Conservation (phyloP, 1,140 invertebrate genomes). For the Tribolium castaneum region DNA sequence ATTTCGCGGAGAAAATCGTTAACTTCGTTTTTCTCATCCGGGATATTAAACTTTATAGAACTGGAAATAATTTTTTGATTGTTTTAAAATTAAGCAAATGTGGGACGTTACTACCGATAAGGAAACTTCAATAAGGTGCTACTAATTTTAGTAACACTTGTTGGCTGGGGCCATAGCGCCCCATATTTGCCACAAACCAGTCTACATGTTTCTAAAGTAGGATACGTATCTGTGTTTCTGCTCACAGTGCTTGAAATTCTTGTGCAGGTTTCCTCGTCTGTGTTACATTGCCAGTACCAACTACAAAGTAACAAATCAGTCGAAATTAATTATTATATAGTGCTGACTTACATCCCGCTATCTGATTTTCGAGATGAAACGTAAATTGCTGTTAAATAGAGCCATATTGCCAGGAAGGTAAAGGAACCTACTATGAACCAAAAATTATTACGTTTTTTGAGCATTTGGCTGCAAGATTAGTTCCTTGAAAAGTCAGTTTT, state of each 20-base stretch:
- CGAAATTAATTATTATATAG: too few relatives aligned
- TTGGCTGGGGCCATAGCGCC: conserved; percentile 78
- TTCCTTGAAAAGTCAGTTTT: too few relatives aligned
- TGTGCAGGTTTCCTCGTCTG: neutral
- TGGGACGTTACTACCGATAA: neutral
- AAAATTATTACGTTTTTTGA: too few relatives aligned
- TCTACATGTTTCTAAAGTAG: conserved; percentile 66
- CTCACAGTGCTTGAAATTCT: neutral
- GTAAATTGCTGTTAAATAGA: too few relatives aligned
- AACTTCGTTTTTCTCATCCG: conserved; percentile 64
- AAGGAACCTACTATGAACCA: too few relatives aligned
- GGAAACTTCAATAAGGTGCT: neutral
- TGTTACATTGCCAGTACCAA: conserved; percentile 28
- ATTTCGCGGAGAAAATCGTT: conserved; percentile 66
- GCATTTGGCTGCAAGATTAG: too few relatives aligned
- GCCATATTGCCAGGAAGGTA: too few relatives aligned
- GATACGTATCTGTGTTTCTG: neutral
- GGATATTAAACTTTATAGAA: conserved; percentile 67
- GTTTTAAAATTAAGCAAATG: neutral
- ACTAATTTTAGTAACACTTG: conserved; percentile 49
- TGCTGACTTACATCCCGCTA: too few relatives aligned
- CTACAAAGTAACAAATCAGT: neutral
- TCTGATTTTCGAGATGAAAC: too few relatives aligned
- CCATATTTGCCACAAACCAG: conserved; percentile 75
- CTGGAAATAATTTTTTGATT: conserved; percentile 37